Evolutionary conservation across 2,888 invertebrate genomes (phyloP), one percentile per base, ranked within the genome.

Genomic region (Plutella xylostella): DNA sequence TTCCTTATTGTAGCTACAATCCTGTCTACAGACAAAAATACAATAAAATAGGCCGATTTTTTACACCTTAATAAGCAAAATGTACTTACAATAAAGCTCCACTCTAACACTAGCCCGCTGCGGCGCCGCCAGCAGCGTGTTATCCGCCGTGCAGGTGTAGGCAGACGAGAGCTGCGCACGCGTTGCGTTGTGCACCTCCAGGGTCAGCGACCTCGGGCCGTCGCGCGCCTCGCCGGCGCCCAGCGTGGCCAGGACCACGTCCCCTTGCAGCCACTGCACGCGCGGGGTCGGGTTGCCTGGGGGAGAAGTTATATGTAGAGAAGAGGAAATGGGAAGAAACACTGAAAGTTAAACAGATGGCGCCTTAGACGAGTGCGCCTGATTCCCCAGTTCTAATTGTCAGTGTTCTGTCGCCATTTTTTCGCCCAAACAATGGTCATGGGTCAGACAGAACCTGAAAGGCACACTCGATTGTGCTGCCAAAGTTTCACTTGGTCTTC

Each of bases 81-180:
- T 2, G 25, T 14, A 44, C 91, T 84, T 54, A 85, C 85, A 85
- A 66, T 88, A 89, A 72, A 92, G 87, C 62, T 92, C 90, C 40
- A 92, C 80, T 55, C 87, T 86, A 25, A 91, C 85, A 14, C 86
- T 80, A 19, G 90, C 85, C 30, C 87, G 86, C 45, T 88, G 85
- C 0, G 90, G 90, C 2, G 87, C 85, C 21, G 89, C 88, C 53
- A 89, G 72, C 52, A 87, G 74, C 48, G 90, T 91, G 64, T 92
- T 92, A 62, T 88, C 88, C 11, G 90, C 90, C 57, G 88, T 87
- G 63, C 92, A 92, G 18, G 88, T 88, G 65, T 89, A 90, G 3
- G 86, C 72, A 17, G 89, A 85, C 43, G 88, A 84, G 39, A 91
- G 79, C 63, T 91, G 89, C 5, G 83, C 72, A 43, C 91, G 75